Base-by-base conservation (phyloP, 1,140 invertebrate genomes). In the Tribolium madens region DNA sequence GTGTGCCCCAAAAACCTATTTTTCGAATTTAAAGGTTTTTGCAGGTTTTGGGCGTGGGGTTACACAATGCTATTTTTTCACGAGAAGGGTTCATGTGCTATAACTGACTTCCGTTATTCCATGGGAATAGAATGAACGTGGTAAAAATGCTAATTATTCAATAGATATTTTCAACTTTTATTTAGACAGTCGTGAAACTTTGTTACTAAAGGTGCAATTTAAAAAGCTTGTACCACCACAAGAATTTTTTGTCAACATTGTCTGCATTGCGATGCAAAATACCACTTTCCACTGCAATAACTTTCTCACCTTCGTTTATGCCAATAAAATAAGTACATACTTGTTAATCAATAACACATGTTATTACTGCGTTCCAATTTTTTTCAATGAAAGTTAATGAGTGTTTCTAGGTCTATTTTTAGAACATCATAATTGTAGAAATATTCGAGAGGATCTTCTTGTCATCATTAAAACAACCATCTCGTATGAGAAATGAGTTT, bases 51-150 rank as follows among this genome's bases (percentile, higher is more conserved):
- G 50, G 50, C 18, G 13, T 17, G 9, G 50, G 50, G 50, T 26
- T 17, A 18, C 14, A 15, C 18, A 57, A 57, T 64, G 15, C 57
- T 2, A 18, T 57, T 64, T 50, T 64, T 33, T 57, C 52, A 69
- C 31, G 13, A 14, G 12, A 26, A 13, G 13, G n/a, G 31, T 36
- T 69, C 31, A 9, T 69, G 26, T 64, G 12, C 10, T 17, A 47
- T 50, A 15, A 48, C n/a, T 18, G 10, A 47, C 68, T 71, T 71
- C 68, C 68, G 68, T 50, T 71, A 71, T 47, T 14, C 68, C 47
- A 71, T 71, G 68, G 47, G 68, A 71, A 71, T 71, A 71, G 36
- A 71, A 14, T 71, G 47, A 71, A 64, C 57, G 57, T 64, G 57
- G 57, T 64, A 64, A 64, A 64, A 64, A 64, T 64, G 21, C n/a